phyloP scores from a whole-genome alignment of 1,140 invertebrate genomes.

The Drosophila kanapiae region DNA sequence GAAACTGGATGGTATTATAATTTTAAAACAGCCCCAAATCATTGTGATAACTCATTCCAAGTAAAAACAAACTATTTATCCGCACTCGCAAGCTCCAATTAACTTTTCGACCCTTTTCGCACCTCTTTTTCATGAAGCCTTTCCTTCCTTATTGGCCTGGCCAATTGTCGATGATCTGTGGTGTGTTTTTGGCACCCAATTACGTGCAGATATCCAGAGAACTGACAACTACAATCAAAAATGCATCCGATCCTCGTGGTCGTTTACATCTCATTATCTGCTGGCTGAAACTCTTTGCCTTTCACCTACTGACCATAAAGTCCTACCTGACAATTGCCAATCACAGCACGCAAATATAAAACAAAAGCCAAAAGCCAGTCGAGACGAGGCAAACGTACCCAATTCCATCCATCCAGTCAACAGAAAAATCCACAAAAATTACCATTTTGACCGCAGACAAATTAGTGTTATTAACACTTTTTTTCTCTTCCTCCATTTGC shows the following conservation, averaged over 20 bases:
- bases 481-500: slow-evolving; percentile 39
- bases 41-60: slow-evolving; percentile 16
- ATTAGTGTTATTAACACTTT: slow-evolving; percentile 69
- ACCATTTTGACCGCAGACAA: slow-evolving; percentile 67
- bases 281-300: slow-evolving; percentile 48
- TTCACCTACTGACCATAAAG: slow-evolving; percentile 65
- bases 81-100: slow-evolving; percentile 21
- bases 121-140: slow-evolving; percentile 31
- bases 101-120: slow-evolving; percentile 42
- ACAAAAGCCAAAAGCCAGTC: slow-evolving; percentile 34
- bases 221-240: slow-evolving; percentile 32
- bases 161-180: slow-evolving; percentile 43
- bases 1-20: background rate
- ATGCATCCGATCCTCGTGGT: slow-evolving; percentile 39
- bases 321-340: slow-evolving; percentile 54
- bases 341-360: slow-evolving; percentile 58
- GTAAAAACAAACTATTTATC: slow-evolving; percentile 17
- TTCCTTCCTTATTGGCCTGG: slow-evolving; percentile 31
- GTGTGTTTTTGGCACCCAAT: slow-evolving; percentile 58
- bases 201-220: slow-evolving; percentile 23
- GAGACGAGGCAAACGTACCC: slow-evolving; percentile 33
- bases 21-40: background rate
- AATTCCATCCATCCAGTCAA: slow-evolving; percentile 39
- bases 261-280: slow-evolving; percentile 64
- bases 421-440: slow-evolving; percentile 65